Evolutionary conservation across 2,888 invertebrate species (phyloP).

Genomic region (Lomographa bimaculata): DNA sequence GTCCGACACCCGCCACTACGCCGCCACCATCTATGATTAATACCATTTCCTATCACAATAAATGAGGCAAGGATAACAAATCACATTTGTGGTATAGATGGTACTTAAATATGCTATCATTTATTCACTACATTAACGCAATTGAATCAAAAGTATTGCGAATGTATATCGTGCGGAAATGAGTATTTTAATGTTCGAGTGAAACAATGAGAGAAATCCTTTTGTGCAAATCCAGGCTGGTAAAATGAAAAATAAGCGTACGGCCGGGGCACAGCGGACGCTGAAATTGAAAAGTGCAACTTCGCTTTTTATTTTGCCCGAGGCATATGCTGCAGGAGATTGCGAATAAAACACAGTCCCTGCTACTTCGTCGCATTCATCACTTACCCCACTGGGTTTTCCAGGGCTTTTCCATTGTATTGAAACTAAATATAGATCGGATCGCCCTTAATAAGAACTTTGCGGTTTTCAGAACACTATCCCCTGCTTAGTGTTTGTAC

Average conservation of each 20-base stretch:
- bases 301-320: conserved; percentile 61
- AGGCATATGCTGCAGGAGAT: conserved; percentile 50
- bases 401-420: conserved; percentile 8
- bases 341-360: conserved; percentile 52
- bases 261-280: conserved; percentile 52
- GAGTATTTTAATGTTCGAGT: conserved; percentile 29
- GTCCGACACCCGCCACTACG: conserved; percentile 7
- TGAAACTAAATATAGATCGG: conserved; percentile 4
- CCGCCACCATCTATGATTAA: conserved; percentile 15
- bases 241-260: conserved; percentile 69
- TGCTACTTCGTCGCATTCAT: conserved; percentile 38
- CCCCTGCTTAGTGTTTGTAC: conserved; percentile 7
- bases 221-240: conserved; percentile 62
- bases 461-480: conserved; percentile 5
- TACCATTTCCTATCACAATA: conserved; percentile 9
- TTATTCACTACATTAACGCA: conserved; percentile 11
- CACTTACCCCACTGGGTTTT: conserved; percentile 26
- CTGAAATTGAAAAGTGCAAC: conserved; percentile 71
- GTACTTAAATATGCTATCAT: conserved; percentile 10
- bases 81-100: conserved; percentile 3
- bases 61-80: conserved; percentile 14
- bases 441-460: not conserved
- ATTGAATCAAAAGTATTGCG: conserved; percentile 19
- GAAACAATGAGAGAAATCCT: conserved; percentile 68
- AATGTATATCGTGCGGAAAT: conserved; percentile 30